Evolutionary conservation across 2,797 vertebrate species (phyloP).

Genomic region (Sebastiscus albofasciatus): DNA sequence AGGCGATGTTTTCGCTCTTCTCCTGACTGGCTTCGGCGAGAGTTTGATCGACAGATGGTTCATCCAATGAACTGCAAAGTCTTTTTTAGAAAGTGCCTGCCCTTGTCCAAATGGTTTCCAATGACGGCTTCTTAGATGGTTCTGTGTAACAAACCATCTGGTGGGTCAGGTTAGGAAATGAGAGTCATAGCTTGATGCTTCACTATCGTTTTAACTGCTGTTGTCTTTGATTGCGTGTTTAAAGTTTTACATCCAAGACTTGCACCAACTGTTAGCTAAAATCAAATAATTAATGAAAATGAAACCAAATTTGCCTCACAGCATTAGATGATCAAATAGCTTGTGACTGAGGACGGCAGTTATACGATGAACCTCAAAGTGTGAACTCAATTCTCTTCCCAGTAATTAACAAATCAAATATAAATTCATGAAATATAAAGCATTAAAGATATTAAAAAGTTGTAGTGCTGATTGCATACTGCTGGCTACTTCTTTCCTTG

Average conservation of each 20-base stretch:
- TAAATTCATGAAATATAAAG: not conserved
- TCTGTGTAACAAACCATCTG: no score
- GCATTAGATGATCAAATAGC: not conserved
- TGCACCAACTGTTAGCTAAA: not conserved
- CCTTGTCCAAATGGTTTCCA: no score
- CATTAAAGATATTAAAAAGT: not conserved
- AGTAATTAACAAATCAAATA: not conserved
- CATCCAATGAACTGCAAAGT: no score
- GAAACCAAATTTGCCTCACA: not conserved
- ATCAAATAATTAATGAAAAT: not conserved
- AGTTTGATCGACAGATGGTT: no score
- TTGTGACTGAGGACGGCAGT: not conserved
- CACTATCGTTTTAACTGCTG: not conserved
- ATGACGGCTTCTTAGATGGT: no score
- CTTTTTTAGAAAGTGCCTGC: no score
- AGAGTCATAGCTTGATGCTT: not conserved
- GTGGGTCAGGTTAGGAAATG: not conserved
- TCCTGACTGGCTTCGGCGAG: no score
- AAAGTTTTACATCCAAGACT: not conserved
- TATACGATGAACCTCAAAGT: not conserved
- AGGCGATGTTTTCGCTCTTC: no score
- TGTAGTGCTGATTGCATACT: not conserved
- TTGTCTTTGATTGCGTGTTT: not conserved
- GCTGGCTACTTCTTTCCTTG: not conserved
- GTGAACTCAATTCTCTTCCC: not conserved